Evolutionary conservation across 2,888 invertebrate species (phyloP).

Genomic region (Therioaphis trifolii): DNA sequence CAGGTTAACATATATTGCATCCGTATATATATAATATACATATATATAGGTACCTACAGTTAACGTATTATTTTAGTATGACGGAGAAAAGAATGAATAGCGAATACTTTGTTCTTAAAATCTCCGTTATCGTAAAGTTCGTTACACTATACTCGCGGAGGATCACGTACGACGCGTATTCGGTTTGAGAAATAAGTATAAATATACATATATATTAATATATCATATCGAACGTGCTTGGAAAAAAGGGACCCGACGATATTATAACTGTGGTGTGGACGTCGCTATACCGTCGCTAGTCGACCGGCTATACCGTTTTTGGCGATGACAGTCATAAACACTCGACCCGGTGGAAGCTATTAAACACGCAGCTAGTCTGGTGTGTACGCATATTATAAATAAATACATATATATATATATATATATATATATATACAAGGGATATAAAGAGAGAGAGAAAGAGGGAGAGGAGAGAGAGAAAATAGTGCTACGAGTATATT

Average conservation of each 20-base stretch:
- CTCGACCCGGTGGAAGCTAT: conserved; percentile 47
- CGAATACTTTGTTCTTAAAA: background rate
- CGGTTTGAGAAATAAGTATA: too few species aligned
- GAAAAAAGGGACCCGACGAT: background rate
- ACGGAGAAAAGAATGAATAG: background rate
- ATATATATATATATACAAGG: background rate
- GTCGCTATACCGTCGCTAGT: background rate
- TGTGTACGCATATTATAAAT: background rate
- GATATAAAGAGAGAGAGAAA: background rate
- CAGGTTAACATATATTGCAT: background rate
- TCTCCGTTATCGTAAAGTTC: background rate
- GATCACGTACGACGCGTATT: background rate
- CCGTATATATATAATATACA: background rate
- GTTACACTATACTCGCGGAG: too few species aligned
- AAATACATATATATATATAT: conserved; percentile 9
- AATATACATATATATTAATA: too few species aligned
- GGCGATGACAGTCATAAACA: conserved; percentile 46
- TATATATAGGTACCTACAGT: background rate
- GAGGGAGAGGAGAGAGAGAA: background rate
- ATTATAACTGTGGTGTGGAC: background rate
- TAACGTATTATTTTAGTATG: too few species aligned
- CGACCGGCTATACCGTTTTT: conserved; percentile 21
- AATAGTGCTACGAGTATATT: background rate
- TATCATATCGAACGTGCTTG: background rate
- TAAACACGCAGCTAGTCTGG: conserved; percentile 49